Evolutionary conservation across 1,140 invertebrate species (phyloP).

Genomic region (Drosophila sp.): DNA sequence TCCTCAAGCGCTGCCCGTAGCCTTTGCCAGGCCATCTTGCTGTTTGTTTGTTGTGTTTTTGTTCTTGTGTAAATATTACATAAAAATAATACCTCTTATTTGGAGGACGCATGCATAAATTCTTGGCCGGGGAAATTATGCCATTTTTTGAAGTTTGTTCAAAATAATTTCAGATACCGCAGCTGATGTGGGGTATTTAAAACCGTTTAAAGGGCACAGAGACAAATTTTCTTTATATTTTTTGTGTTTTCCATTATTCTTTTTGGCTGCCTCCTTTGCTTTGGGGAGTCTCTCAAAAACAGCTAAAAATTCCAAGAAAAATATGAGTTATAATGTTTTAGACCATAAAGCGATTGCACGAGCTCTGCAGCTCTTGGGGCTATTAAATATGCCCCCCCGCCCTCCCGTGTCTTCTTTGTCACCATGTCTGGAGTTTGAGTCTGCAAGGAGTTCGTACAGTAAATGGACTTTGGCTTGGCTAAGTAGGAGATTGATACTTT

Average conservation of each 20-base stretch:
- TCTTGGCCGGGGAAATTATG: conserved; percentile 45
- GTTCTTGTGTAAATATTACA: conserved; percentile 35
- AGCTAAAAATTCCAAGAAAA: conserved; percentile 40
- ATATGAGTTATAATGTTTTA: conserved; percentile 41
- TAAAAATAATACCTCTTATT: conserved; percentile 61
- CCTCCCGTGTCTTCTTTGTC: no score
- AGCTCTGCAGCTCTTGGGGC: conserved; percentile 17
- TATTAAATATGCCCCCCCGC: conserved; percentile 32
- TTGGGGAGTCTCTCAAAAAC: conserved; percentile 18
- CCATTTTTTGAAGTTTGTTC: conserved; percentile 19
- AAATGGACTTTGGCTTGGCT: conserved; percentile 47
- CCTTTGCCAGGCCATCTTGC: conserved; percentile 7
- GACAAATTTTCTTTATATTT: conserved; percentile 27
- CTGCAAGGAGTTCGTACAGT: not conserved
- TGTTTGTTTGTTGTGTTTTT: conserved; percentile 1
- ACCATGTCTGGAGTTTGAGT: not conserved
- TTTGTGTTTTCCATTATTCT: conserved; percentile 14
- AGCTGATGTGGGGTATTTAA: conserved; percentile 18
- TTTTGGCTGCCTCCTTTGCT: not conserved
- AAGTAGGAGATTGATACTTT: conserved; percentile 65
- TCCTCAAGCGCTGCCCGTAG: not conserved
- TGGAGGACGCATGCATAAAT: conserved; percentile 14
- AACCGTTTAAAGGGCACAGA: conserved; percentile 26
- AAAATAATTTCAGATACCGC: conserved; percentile 13
- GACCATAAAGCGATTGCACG: conserved; percentile 29